Evolutionary conservation across 2,113 vertebrate genomes (phyloP).

Genomic region (Larimichthys polyactis): DNA sequence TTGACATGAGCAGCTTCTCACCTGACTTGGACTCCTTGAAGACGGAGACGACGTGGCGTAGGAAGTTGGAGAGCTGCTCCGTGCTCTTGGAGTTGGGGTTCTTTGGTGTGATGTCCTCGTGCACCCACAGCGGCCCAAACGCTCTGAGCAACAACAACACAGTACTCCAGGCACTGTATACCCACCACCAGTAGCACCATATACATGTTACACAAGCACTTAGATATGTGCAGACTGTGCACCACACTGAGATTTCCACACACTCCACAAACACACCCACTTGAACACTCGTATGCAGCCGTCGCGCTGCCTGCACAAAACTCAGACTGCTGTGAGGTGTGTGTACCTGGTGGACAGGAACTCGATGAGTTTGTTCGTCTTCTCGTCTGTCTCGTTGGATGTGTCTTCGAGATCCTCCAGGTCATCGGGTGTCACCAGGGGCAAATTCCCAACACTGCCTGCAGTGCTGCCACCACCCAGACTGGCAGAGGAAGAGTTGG

Average conservation of each 20-base stretch:
- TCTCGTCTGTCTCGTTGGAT: slow-evolving; percentile 90
- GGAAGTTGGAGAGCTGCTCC: slow-evolving; percentile 96
- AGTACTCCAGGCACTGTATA: slow-evolving; percentile 86
- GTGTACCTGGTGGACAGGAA: slow-evolving; percentile 96
- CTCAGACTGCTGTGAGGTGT: neutral
- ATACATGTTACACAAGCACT: slow-evolving; percentile 68
- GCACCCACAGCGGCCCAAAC: slow-evolving; percentile 97
- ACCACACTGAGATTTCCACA: slow-evolving; percentile 2
- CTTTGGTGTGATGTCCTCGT: slow-evolving; percentile 98
- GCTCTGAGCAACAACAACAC: slow-evolving; percentile 89
- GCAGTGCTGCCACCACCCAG: slow-evolving; percentile 85
- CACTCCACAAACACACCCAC: neutral
- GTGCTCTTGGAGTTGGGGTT: slow-evolving; percentile 97
- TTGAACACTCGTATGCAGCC: neutral
- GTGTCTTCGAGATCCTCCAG: slow-evolving; percentile 91
- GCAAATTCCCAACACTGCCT: slow-evolving; percentile 94
- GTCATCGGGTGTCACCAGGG: slow-evolving; percentile 94
- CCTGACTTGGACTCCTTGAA: slow-evolving; percentile 98
- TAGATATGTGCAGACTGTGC: neutral
- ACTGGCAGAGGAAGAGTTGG: slow-evolving; percentile 96
- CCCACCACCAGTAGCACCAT: slow-evolving; percentile 84
- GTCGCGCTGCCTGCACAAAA: neutral
- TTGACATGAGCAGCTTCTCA: slow-evolving; percentile 61
- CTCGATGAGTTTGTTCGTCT: slow-evolving; percentile 97
- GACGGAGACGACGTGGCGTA: slow-evolving; percentile 94